Evolutionary conservation across 2,113 vertebrate species (phyloP).

Genomic region (Archilochus colubris): DNA sequence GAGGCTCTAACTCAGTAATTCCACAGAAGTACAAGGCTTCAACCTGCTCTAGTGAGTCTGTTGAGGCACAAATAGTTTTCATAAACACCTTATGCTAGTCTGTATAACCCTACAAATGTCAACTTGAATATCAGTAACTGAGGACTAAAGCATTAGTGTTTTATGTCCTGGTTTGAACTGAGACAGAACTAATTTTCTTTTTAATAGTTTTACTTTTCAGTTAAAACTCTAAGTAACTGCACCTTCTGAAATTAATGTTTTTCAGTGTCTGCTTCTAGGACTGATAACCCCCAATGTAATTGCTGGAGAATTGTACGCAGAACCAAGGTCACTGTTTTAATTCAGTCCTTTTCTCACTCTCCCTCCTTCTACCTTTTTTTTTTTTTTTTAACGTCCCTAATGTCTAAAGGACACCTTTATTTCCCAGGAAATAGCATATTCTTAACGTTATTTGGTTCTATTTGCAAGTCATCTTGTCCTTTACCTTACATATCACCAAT

Average conservation of each 20-base stretch:
- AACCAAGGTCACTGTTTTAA: background rate
- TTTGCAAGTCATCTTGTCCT: background rate
- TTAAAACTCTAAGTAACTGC: too few relatives aligned
- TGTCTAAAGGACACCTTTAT: background rate
- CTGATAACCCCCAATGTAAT: too few relatives aligned
- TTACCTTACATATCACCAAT: background rate
- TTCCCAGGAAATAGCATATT: background rate
- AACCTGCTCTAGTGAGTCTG: background rate
- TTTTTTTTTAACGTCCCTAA: background rate
- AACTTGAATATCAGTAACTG: background rate
- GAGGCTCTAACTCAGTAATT: background rate
- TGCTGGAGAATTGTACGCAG: too few relatives aligned
- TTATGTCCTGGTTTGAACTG: background rate
- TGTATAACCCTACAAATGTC: background rate
- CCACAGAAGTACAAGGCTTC: background rate
- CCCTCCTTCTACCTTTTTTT: background rate
- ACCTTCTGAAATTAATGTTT: too few relatives aligned
- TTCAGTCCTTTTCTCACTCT: background rate
- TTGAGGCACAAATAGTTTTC: background rate
- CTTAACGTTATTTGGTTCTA: background rate
- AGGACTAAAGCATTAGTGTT: background rate
- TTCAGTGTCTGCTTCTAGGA: too few relatives aligned
- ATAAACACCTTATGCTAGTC: background rate
- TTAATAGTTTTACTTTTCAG: too few relatives aligned
- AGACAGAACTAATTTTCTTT: too few relatives aligned